A percentile compares a stretch with the other conserved stretches of the same genome.
phyloP scores from a whole-genome alignment of 2,113 vertebrate genomes.

The Embiotoca jacksoni region DNA sequence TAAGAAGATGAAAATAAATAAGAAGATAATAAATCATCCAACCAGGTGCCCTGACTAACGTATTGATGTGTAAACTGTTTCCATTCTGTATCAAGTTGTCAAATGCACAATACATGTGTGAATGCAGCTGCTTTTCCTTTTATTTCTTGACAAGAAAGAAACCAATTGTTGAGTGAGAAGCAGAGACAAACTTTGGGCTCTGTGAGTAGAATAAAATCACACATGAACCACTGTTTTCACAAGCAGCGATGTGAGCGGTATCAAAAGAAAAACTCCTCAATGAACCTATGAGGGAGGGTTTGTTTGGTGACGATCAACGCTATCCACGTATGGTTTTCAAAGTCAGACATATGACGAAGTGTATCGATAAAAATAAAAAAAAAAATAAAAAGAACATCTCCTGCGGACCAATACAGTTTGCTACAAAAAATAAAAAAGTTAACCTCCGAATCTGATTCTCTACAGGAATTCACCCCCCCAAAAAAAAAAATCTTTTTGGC shows the following conservation, averaged over 20 bases:
- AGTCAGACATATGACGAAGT: background rate
- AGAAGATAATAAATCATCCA: background rate
- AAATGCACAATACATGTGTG: background rate
- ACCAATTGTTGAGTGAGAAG: background rate
- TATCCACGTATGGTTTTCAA: no score
- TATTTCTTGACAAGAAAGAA: background rate
- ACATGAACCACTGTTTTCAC: slow-evolving; percentile 14
- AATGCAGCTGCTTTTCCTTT: background rate
- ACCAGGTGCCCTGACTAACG: no score
- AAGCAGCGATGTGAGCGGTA: background rate
- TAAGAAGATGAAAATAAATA: background rate
- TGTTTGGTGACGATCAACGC: background rate
- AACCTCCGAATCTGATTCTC: background rate
- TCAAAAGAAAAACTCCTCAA: background rate
- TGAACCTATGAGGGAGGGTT: background rate
- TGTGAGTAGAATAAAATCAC: background rate
- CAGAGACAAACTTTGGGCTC: slow-evolving; percentile 14
- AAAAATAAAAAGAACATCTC: background rate
- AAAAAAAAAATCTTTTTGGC: slow-evolving; percentile 1
- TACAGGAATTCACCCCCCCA: background rate
- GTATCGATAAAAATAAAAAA: background rate
- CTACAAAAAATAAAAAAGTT: slow-evolving; percentile 6
- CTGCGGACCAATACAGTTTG: background rate
- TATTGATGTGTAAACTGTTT: no score
- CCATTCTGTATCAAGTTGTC: background rate